Percentiles rank a stretch among this genome's conserved stretches.
phyloP scores from a whole-genome alignment of 2,888 invertebrate species.

The Heliconius ismenius region DNA sequence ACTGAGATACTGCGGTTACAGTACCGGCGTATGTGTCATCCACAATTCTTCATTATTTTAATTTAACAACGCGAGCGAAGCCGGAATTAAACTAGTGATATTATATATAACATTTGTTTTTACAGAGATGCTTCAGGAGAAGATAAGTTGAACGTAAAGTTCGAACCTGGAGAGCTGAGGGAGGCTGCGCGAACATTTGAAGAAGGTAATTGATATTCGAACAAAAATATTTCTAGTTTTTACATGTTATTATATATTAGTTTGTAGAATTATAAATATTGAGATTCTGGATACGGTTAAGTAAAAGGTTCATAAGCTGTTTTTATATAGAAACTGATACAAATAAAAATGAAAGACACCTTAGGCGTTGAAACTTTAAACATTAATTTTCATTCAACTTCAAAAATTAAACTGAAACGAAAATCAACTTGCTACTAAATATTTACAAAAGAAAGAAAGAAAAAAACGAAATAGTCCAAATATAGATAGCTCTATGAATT shows the following conservation, averaged over 20 bases:
- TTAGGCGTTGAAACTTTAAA: too few relatives aligned
- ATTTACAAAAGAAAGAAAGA: slow-evolving; percentile 2
- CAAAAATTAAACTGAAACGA: not conserved
- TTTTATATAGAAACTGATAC: too few relatives aligned
- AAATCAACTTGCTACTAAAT: slow-evolving; percentile 13
- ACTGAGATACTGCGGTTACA: too few relatives aligned
- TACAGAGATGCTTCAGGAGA: slow-evolving; percentile 67
- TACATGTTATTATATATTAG: not conserved
- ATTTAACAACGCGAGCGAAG: not conserved
- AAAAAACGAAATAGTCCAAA: not conserved
- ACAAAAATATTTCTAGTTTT: not conserved
- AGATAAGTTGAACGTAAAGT: slow-evolving; percentile 84
- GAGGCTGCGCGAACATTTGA: slow-evolving; percentile 87
- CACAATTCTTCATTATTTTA: too few relatives aligned
- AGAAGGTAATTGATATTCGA: slow-evolving; percentile 84
- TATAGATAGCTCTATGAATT: slow-evolving; percentile 15
- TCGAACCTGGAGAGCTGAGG: slow-evolving; percentile 84
- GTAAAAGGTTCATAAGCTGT: too few relatives aligned
- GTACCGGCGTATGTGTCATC: too few relatives aligned
- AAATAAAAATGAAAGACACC: too few relatives aligned
- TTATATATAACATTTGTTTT: slow-evolving; percentile 21
- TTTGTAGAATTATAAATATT: too few relatives aligned
- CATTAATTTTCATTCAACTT: not conserved
- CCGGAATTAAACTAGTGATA: not conserved
- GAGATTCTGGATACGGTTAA: too few relatives aligned